Evolutionary conservation across 2,113 vertebrate species (phyloP).

Genomic region (Ptilorrhoa leucosticta): DNA sequence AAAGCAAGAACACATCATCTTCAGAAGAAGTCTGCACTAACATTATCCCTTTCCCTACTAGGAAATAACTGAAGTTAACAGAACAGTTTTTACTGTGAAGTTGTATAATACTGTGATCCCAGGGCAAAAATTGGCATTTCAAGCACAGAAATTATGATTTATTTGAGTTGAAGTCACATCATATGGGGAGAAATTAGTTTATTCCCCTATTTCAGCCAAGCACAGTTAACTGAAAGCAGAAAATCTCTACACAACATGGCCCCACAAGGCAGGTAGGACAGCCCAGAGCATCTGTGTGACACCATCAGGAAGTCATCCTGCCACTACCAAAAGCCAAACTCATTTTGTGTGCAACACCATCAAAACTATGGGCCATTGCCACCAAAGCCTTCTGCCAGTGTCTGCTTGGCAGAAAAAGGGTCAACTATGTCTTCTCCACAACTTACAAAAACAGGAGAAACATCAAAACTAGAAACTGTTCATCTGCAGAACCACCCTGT

Average conservation of each 20-base stretch:
- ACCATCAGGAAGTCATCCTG: accelerated
- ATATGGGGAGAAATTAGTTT: not conserved
- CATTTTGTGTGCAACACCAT: not conserved
- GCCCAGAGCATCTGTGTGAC: not conserved
- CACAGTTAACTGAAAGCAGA: not conserved
- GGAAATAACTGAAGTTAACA: not conserved
- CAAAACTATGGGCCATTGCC: not conserved
- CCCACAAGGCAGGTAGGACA: not conserved
- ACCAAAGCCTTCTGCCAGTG: not conserved
- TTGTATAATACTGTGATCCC: not conserved
- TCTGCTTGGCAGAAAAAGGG: not conserved
- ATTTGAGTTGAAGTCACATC: not conserved
- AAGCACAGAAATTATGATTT: not conserved
- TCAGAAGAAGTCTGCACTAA: not conserved
- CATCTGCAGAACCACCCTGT: not conserved
- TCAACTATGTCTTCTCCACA: not conserved
- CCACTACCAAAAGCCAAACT: not conserved
- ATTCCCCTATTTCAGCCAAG: not conserved
- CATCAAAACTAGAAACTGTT: not conserved
- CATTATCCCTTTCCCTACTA: not conserved
- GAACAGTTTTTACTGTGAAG: not conserved
- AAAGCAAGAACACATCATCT: not conserved
- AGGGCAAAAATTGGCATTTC: not conserved
- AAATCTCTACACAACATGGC: not conserved
- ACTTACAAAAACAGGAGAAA: not conserved